Evolutionary conservation across 2,113 vertebrate species (phyloP).

Genomic region (Nibea albiflora): DNA sequence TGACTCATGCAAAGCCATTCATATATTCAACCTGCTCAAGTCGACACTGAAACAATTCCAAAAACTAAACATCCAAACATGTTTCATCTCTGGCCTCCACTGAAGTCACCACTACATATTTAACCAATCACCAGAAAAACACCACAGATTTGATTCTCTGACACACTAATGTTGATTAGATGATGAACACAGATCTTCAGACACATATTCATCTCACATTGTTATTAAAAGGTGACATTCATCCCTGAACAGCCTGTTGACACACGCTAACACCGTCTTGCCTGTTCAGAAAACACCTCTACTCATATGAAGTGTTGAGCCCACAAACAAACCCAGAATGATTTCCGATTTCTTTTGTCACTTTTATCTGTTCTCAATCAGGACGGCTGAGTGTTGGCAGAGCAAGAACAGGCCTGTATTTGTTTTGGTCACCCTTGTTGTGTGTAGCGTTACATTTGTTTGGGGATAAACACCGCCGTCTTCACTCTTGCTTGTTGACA

Average conservation of each 20-base stretch:
- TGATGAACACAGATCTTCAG: neutral
- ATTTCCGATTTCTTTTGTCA: neutral
- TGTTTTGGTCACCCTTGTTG: conserved; percentile 62
- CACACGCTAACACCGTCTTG: neutral
- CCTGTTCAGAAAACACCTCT: neutral
- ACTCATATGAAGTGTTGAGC: neutral
- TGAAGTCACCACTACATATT: neutral
- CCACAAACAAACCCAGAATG: conserved; percentile 20
- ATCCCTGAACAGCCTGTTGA: neutral
- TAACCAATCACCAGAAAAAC: neutral
- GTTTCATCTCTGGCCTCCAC: neutral
- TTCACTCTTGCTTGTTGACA: conserved; percentile 6
- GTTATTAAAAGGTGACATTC: neutral
- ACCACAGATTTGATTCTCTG: neutral
- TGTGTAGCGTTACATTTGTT: conserved; percentile 58
- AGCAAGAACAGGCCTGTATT: conserved; percentile 26
- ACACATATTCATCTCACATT: too few species aligned
- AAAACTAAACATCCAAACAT: neutral
- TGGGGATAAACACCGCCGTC: conserved; percentile 44
- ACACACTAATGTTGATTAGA: neutral
- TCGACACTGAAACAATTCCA: neutral
- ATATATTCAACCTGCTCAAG: neutral
- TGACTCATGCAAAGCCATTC: neutral
- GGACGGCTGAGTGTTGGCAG: neutral
- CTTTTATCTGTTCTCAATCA: conserved; percentile 12